Percentiles rank a stretch among this genome's conserved stretches.
Evolutionary conservation across 2,113 vertebrate genomes (phyloP).

Genomic region (Callionymus lyra): DNA sequence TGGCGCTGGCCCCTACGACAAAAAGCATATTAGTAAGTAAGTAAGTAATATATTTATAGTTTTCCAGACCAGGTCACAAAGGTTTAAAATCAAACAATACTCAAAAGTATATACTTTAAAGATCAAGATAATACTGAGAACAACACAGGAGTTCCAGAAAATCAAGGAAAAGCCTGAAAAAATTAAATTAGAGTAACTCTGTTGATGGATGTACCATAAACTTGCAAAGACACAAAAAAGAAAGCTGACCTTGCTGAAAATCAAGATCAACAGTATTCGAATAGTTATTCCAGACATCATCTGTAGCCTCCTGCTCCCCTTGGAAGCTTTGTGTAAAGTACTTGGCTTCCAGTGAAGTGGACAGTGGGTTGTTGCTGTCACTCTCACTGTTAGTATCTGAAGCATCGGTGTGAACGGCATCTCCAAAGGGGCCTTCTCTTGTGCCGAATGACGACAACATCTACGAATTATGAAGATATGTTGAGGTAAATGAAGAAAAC

Average conservation of each 20-base stretch:
- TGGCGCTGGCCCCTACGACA: constrained; percentile 50
- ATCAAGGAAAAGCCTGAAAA: no score
- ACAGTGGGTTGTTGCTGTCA: constrained; percentile 29
- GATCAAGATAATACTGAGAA: no score
- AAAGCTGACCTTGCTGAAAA: constrained; percentile 53
- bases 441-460: constrained; percentile 23
- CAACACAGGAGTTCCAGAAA: no score
- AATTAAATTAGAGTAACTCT: no score
- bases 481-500: no score
- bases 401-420: constrained; percentile 24
- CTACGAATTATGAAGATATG: constrained; percentile 8
- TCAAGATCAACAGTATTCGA: constrained; percentile 44
- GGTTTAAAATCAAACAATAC: no score
- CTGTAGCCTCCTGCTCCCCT: constrained; percentile 44
- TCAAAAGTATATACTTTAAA: no score
- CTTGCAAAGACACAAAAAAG: neutral
- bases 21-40: no score
- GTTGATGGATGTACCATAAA: no score
- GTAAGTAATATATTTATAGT: neutral
- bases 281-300: constrained; percentile 52
- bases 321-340: constrained; percentile 70
- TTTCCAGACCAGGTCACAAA: no score
- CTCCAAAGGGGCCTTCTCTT: constrained; percentile 44
- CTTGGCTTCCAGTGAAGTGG: constrained; percentile 58
- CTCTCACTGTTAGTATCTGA: constrained; percentile 27